phyloP scores from a whole-genome alignment of 2,888 invertebrate genomes.

The Deroplatys truncata region DNA sequence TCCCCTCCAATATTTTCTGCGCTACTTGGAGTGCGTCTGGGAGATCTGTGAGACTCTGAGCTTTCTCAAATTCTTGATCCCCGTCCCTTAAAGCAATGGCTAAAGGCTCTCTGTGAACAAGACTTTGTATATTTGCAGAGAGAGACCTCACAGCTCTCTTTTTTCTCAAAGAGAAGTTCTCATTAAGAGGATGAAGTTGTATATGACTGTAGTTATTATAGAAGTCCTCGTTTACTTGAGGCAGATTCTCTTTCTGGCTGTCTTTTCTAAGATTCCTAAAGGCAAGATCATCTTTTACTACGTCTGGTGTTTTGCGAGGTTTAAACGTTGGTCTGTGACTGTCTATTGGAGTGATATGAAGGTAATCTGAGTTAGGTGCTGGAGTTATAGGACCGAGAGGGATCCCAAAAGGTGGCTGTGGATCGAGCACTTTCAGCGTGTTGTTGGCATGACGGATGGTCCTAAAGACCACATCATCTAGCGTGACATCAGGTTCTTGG shows the following conservation, averaged over 20 bases:
- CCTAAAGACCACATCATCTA: slow-evolving; percentile 81
- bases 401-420: slow-evolving; percentile 88
- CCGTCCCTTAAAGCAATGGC: slow-evolving; percentile 45
- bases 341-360: slow-evolving; percentile 68
- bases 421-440: slow-evolving; percentile 63
- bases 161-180: slow-evolving; percentile 54
- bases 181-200: slow-evolving; percentile 18
- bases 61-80: slow-evolving; percentile 55
- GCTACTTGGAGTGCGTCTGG: slow-evolving; percentile 47
- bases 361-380: slow-evolving; percentile 77
- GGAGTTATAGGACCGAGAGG: slow-evolving; percentile 79
- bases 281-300: slow-evolving; percentile 83
- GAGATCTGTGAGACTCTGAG: slow-evolving; percentile 59
- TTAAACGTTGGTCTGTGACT: slow-evolving; percentile 55
- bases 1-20: slow-evolving; percentile 43
- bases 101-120: slow-evolving; percentile 52
- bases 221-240: slow-evolving; percentile 36
- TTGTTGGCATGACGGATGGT: slow-evolving; percentile 75
- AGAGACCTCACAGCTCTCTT: slow-evolving; percentile 76
- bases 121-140: slow-evolving; percentile 77
- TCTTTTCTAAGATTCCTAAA: slow-evolving; percentile 82
- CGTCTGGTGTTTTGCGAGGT: slow-evolving; percentile 69
- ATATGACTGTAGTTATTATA: neutral
- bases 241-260: slow-evolving; percentile 52
- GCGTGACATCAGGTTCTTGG: slow-evolving; percentile 43